Conservation (phyloP, 2,113 vertebrate species). For the Corvus hawaiiensis region DNA sequence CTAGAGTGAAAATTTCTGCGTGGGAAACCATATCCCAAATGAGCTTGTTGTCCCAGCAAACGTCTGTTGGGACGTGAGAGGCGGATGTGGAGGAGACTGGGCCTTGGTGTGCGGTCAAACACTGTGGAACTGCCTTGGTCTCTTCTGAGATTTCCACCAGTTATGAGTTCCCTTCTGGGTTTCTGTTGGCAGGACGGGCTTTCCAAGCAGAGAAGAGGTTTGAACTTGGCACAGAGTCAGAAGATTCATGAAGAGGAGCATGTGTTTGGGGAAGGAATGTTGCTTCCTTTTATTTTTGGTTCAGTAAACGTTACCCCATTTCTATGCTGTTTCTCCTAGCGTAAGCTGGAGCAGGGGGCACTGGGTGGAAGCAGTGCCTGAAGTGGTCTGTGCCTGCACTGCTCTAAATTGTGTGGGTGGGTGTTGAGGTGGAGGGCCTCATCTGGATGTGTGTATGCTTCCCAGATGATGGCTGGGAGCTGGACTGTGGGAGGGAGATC, state of each 20-base stretch:
- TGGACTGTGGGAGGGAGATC: neutral
- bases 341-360: neutral
- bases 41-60: neutral
- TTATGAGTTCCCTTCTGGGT: neutral
- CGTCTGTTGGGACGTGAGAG: neutral
- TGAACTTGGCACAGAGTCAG: neutral
- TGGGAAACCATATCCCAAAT: neutral
- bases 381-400: neutral
- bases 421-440: neutral
- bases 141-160: neutral
- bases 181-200: neutral
- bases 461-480: neutral
- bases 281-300: neutral
- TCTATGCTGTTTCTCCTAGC: neutral
- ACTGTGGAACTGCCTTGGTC: neutral
- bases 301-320: neutral
- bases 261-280: neutral
- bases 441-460: neutral
- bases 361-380: neutral
- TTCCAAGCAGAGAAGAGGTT: neutral
- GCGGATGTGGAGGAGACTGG: neutral
- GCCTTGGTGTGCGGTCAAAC: neutral
- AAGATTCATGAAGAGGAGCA: neutral
- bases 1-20: neutral
- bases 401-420: neutral